Conservation (phyloP, 1,140 invertebrate genomes). For the Grapholita molesta region DNA sequence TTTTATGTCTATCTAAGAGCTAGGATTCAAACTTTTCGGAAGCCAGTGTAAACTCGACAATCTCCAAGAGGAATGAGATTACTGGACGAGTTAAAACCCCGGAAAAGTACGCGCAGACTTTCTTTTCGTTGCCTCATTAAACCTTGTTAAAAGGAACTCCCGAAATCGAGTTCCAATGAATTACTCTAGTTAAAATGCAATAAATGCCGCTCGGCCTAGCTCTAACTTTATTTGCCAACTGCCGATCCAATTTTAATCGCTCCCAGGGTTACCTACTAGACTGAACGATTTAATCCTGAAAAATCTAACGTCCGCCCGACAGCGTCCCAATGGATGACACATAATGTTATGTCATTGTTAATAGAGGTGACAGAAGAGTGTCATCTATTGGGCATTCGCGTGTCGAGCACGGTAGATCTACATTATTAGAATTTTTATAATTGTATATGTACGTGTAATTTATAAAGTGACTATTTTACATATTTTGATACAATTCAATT, state of each 20-base stretch:
- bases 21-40: too few relatives aligned
- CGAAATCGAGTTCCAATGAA: constrained; percentile 61
- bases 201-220: constrained; percentile 59
- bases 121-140: constrained; percentile 3
- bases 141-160: constrained; percentile 24
- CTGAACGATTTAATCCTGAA: constrained; percentile 18
- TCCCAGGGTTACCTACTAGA: constrained; percentile 16
- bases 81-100: neutral
- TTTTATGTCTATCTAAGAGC: too few relatives aligned
- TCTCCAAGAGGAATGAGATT: neutral
- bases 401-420: too few relatives aligned
- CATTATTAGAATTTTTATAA: too few relatives aligned
- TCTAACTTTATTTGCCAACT: constrained; percentile 64
- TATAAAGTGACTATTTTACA: too few relatives aligned
- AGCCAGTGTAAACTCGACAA: neutral
- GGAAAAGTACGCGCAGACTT: neutral
- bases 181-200: constrained; percentile 72
- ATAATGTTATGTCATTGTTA: too few relatives aligned
- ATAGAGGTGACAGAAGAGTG: too few relatives aligned
- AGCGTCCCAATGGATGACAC: too few relatives aligned
- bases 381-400: too few relatives aligned
- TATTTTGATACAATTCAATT: too few relatives aligned
- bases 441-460: too few relatives aligned
- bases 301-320: too few relatives aligned
- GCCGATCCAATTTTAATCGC: constrained; percentile 63